phyloP scores from a whole-genome alignment of 2,797 vertebrate genomes.

The Thripadectes ignobilis region DNA sequence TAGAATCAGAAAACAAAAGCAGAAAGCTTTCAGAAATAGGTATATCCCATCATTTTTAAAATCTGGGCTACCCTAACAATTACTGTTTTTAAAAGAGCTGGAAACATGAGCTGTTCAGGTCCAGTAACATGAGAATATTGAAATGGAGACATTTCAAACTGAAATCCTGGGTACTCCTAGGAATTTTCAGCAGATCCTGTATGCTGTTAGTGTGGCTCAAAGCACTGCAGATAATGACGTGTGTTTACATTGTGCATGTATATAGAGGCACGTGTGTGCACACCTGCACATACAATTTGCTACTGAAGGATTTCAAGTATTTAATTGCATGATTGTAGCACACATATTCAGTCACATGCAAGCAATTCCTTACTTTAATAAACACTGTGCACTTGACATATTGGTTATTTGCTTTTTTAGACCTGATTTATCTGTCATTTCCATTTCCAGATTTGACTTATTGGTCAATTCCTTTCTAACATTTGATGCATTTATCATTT shows the following conservation, averaged over 20 bases:
- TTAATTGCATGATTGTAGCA: neutral
- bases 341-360: neutral
- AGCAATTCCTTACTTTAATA: constrained; percentile 55
- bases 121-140: neutral
- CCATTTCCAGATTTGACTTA: constrained; percentile 72
- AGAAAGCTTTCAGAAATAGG: constrained; percentile 5
- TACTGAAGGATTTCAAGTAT: neutral
- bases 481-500: constrained; percentile 75
- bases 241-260: neutral
- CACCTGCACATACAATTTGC: neutral
- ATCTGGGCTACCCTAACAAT: neutral
- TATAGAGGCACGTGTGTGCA: neutral
- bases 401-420: constrained; percentile 67
- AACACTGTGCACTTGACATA: constrained; percentile 59
- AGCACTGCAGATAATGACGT: accelerated
- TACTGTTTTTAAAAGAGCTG: neutral
- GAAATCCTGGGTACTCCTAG: neutral
- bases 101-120: neutral
- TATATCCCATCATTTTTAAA: neutral
- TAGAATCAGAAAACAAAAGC: constrained; percentile 35
- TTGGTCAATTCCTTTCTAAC: constrained; percentile 69
- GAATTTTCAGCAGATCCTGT: neutral
- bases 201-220: neutral
- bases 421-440: constrained; percentile 74
- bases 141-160: neutral